Percentiles rank a stretch among this genome's conserved stretches.
phyloP scores from a whole-genome alignment of 2,113 vertebrate species.

The Henicopernis longicauda region DNA sequence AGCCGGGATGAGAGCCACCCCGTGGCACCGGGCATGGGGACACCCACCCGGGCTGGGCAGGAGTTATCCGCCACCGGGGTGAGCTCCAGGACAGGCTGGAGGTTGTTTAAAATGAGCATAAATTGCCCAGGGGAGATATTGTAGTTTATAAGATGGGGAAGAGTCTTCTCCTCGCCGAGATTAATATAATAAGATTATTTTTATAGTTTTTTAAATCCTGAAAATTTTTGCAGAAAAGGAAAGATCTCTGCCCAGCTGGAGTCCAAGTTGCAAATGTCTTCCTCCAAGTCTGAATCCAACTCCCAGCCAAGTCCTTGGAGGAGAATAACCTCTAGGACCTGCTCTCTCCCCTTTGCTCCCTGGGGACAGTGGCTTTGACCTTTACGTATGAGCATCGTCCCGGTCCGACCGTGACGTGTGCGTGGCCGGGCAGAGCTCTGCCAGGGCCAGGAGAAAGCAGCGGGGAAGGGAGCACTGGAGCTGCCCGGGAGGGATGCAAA shows the following conservation, averaged over 20 bases:
- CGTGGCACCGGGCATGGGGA: fast-evolving
- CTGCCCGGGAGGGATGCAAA: background rate
- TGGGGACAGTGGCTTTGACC: background rate
- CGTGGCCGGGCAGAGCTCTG: background rate
- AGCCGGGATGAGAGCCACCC: background rate
- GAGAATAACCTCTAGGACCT: background rate
- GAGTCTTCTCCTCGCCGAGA: background rate
- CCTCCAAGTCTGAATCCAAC: background rate
- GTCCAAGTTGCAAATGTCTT: background rate
- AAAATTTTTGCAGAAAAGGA: background rate
- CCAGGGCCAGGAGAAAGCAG: background rate
- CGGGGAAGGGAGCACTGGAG: background rate
- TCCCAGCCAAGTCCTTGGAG: background rate
- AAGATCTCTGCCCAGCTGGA: background rate
- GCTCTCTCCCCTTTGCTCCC: background rate
- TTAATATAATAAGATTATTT: background rate
- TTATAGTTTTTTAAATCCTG: background rate
- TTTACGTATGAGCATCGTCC: background rate
- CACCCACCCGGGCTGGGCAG: background rate
- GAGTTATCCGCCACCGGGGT: background rate
- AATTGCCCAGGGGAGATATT: background rate
- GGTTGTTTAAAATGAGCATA: background rate
- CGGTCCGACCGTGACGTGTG: fast-evolving
- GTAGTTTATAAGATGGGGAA: background rate
- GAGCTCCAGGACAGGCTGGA: background rate